Evolutionary conservation across 1,140 invertebrate species (phyloP), one percentile per base, ranked within the genome.

Genomic region (Neodiprion virginianus): DNA sequence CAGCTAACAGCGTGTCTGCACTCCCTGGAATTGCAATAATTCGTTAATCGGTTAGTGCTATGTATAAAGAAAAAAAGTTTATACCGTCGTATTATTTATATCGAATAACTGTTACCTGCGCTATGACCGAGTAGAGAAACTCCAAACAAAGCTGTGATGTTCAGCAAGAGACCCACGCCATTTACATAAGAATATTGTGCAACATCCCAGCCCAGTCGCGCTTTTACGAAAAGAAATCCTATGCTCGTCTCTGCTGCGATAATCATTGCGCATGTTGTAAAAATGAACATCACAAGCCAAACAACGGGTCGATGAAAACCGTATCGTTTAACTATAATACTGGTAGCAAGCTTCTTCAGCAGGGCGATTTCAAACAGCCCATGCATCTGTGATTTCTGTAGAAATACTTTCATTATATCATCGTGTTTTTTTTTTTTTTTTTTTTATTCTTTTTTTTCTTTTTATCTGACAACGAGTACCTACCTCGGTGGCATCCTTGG

Each of bases 131-230:
- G 71, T 23, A 81, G 4, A 70, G 79, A 81, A 5, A 81, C 76
- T 10, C 77, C 82, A 49, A 79, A 12, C 71, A 82, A 71, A 23
- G 72, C 69, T 1, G 83, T 0, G 8, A 77, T 74, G 8, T 65
- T 65, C 0, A 80, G n/a, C 8, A 82, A 5, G 8, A 79, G 23
- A 67, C 47, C 75, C 12, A 47, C 71, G 40, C 75, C 83, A 1
- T 72, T 8, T 74, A 80, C 85, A 73, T 74, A 70, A 10, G 84
- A 83, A 75, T 90, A 94, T 53, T 93, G 86, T 65, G 89, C 81
- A 71, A 93, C 86, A 23, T 90, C 88, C 93, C 93, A 95, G 28
- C 91, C 88, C 21, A 95, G 89, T 81, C 92, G 91, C 49, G 92
- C 89, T 72, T 91, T 91, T 8, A 90, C 83, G 79, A 93, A 94